A percentile compares a stretch with the other conserved stretches of the same genome.
phyloP scores from a whole-genome alignment of 2,113 vertebrate genomes.

The Lichenostomus cassidix region DNA sequence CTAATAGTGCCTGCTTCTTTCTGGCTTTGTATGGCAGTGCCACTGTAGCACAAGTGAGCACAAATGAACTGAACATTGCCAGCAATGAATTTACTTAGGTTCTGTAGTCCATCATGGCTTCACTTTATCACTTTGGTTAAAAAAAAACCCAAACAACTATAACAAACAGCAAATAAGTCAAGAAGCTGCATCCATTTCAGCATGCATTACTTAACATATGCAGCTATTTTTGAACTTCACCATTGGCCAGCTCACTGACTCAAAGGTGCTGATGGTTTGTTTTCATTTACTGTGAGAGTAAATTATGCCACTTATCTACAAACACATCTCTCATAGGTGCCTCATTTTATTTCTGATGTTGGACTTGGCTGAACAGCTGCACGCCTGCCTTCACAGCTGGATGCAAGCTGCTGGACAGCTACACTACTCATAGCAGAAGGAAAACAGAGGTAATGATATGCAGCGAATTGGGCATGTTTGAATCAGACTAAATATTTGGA shows the following conservation, averaged over 20 bases:
- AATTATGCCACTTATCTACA: not conserved
- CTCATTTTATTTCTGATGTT: not conserved
- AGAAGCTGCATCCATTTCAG: not conserved
- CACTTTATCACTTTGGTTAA: not conserved
- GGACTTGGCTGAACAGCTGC: not conserved
- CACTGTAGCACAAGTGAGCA: not conserved
- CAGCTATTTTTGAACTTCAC: not conserved
- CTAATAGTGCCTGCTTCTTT: not conserved
- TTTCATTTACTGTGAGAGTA: not conserved
- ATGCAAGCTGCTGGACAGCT: slow-evolving; percentile 30
- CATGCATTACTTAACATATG: not conserved
- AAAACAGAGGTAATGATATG: slow-evolving; percentile 32
- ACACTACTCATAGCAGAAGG: not conserved
- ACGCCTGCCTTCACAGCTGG: slow-evolving; percentile 14
- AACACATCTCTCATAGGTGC: not conserved
- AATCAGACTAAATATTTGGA: slow-evolving; percentile 70
- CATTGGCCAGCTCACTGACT: not conserved
- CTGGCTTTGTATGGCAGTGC: not conserved
- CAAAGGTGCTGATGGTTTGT: not conserved
- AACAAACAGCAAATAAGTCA: not conserved
- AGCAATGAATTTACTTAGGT: not conserved
- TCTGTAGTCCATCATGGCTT: not conserved
- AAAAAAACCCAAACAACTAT: not conserved
- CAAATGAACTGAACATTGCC: not conserved
- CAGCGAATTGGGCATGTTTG: not conserved